A percentile compares a stretch with the other conserved stretches of the same genome.
These are phyloP conservation scores for Neuroscelio doddi DNA, from an alignment of 2,888 invertebrate species.

Conservation along the genomic window DNA sequence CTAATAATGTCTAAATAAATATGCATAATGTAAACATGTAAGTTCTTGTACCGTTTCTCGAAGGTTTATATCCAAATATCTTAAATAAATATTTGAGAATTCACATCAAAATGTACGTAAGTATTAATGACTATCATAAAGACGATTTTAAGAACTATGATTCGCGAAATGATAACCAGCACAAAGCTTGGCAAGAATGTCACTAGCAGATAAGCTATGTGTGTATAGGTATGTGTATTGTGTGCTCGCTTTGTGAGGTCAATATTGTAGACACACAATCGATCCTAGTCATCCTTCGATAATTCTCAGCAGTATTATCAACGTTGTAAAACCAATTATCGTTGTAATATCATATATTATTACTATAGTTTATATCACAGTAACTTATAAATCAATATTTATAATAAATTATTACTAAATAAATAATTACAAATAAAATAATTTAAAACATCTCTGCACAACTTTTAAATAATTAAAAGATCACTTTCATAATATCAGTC, in stretches of 20 bases:
- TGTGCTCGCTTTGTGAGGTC: conserved; percentile 27
- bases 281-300: conserved; percentile 41
- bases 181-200: not conserved
- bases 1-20: too few species aligned
- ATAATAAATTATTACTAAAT: not conserved
- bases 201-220: conserved; percentile 32
- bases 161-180: not conserved
- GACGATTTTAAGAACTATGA: conserved; percentile 1
- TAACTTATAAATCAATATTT: too few species aligned
- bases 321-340: conserved; percentile 6
- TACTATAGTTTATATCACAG: too few species aligned
- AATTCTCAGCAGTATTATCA: conserved; percentile 14
- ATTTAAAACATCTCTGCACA: too few species aligned
- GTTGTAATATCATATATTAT: not conserved
- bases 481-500: too few species aligned
- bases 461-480: too few species aligned
- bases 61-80: too few species aligned
- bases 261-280: conserved; percentile 38
- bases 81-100: too few species aligned
- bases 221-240: conserved; percentile 33
- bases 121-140: conserved; percentile 1
- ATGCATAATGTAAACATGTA: too few species aligned
- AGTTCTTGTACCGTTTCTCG: too few species aligned
- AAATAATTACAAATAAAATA: not conserved
- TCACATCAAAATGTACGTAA: too few species aligned